Percentiles rank a stretch among this genome's conserved stretches.
phyloP scores from a whole-genome alignment of 2,888 invertebrate species.

The Cerceris rybyensis region DNA sequence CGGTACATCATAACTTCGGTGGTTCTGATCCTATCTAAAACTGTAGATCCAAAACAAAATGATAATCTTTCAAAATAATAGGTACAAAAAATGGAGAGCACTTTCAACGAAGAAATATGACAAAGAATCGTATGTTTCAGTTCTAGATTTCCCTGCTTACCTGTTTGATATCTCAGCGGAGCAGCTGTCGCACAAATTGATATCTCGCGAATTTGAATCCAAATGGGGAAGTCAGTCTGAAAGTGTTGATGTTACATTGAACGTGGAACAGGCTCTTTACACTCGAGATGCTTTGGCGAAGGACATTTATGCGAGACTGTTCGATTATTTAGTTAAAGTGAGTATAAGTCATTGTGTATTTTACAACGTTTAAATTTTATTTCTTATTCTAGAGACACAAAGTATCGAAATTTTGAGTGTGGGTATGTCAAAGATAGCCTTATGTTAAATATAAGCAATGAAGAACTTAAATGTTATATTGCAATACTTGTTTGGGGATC shows the following conservation, averaged over 20 bases:
- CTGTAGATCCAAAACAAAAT: too few species aligned
- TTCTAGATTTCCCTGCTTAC: slow-evolving; percentile 85
- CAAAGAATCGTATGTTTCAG: slow-evolving; percentile 77
- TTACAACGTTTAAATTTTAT: background rate
- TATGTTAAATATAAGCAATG: too few species aligned
- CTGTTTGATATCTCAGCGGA: slow-evolving; percentile 84
- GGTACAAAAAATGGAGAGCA: background rate
- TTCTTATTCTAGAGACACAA: background rate
- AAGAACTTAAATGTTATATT: too few species aligned
- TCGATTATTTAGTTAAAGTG: slow-evolving; percentile 85
- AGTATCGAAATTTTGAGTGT: background rate
- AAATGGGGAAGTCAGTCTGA: slow-evolving; percentile 87
- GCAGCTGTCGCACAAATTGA: slow-evolving; percentile 84
- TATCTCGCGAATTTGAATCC: slow-evolving; percentile 86
- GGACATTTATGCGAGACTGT: slow-evolving; percentile 85
- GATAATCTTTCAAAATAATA: background rate
- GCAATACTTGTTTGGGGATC: too few species aligned
- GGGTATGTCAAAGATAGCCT: too few species aligned
- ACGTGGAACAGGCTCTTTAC: slow-evolving; percentile 86
- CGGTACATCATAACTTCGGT: too few species aligned
- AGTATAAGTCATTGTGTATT: slow-evolving; percentile 3
- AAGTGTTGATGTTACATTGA: slow-evolving; percentile 85
- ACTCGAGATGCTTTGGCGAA: slow-evolving; percentile 87
- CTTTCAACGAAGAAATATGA: background rate
- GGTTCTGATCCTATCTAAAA: too few species aligned